These are phyloP conservation scores for Argyra leucocephala DNA, from an alignment of 2,888 invertebrate species.

Conservation along the genomic window DNA sequence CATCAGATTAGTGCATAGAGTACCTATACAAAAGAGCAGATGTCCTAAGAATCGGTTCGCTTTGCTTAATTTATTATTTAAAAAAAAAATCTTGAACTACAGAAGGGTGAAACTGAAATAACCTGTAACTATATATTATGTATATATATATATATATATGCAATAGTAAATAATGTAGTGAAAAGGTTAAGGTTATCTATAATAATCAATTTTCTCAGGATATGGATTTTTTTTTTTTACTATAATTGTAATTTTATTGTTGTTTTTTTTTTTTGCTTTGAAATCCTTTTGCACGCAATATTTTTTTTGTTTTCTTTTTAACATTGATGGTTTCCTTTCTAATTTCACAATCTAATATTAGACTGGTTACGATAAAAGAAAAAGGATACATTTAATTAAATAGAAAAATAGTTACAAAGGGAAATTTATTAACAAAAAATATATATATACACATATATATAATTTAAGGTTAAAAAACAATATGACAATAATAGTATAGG, in stretches of 20 bases:
- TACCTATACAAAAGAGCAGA: background rate
- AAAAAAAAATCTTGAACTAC: background rate
- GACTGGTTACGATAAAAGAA: background rate
- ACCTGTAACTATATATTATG: background rate
- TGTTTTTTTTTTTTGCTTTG: too few relatives aligned
- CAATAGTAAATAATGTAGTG: background rate
- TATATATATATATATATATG: background rate
- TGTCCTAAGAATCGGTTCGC: background rate
- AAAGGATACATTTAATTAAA: constrained; percentile 2
- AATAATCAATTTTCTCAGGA: background rate
- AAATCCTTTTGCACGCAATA: background rate
- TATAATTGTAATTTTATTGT: background rate
- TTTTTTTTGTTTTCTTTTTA: background rate
- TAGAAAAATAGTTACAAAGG: background rate
- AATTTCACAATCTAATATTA: background rate
- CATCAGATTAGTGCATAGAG: too few relatives aligned
- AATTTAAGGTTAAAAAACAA: too few relatives aligned
- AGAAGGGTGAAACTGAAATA: background rate
- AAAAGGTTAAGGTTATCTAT: background rate
- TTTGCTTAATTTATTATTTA: background rate
- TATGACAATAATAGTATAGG: too few relatives aligned
- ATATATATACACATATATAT: too few relatives aligned
- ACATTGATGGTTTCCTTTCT: too few relatives aligned
- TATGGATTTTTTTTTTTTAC: background rate
- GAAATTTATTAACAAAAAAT: background rate